Conservation (phyloP, 1,140 invertebrate species). For the Diorhabda sublineata region DNA sequence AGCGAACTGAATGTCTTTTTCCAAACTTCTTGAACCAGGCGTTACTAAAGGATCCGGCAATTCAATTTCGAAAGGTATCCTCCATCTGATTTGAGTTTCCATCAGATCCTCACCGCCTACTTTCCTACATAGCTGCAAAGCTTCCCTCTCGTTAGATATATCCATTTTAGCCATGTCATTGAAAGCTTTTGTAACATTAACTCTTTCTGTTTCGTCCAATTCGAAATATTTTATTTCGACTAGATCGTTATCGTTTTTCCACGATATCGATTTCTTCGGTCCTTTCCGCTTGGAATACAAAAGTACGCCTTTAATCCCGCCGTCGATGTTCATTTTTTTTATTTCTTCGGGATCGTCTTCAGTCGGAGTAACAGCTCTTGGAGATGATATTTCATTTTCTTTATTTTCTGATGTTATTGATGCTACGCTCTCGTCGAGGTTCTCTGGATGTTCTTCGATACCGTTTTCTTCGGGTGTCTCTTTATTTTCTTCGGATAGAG, state of each 20-base stretch:
- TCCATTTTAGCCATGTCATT: slow-evolving; percentile 90
- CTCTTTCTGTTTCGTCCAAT: slow-evolving; percentile 88
- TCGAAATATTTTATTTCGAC: slow-evolving; percentile 85
- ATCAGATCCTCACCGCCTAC: slow-evolving; percentile 71
- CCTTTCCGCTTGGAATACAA: slow-evolving; percentile 54
- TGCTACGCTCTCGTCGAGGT: slow-evolving; percentile 42
- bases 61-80: slow-evolving; percentile 64
- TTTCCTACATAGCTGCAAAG: slow-evolving; percentile 67
- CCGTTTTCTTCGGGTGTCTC: slow-evolving; percentile 44
- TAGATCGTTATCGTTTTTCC: slow-evolving; percentile 75
- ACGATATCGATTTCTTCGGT: slow-evolving; percentile 77
- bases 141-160: slow-evolving; percentile 77
- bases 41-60: slow-evolving; percentile 59
- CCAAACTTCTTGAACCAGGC: slow-evolving; percentile 75
- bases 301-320: slow-evolving; percentile 39
- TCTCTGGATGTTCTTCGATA: slow-evolving; percentile 44
- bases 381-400: slow-evolving; percentile 20
- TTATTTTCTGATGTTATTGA: background rate
- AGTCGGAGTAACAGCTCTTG: slow-evolving; percentile 32
- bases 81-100: slow-evolving; percentile 73
- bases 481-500: slow-evolving; percentile 63
- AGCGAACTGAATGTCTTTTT: slow-evolving; percentile 81
- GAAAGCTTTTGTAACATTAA: slow-evolving; percentile 90
- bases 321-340: slow-evolving; percentile 14
- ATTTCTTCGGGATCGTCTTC: slow-evolving; percentile 16